A percentile compares a stretch with the other conserved stretches of the same genome.
Conservation (phyloP, 2,113 vertebrate species). For the Zosterops japonicus region DNA sequence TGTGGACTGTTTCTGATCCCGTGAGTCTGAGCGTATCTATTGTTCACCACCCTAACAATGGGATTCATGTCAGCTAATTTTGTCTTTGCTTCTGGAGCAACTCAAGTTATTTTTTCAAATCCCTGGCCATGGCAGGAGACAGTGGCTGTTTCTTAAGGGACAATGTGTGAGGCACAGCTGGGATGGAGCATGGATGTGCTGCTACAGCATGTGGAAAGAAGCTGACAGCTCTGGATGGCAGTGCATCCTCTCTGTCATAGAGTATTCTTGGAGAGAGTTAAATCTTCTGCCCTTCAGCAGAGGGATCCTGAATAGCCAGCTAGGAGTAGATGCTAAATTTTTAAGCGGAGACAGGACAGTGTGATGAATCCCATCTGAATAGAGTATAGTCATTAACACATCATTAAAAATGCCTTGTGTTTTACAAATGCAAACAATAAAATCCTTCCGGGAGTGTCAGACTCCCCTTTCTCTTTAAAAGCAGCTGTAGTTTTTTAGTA, state of each 20-base stretch:
- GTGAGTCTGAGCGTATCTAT: background rate
- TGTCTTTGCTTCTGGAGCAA: background rate
- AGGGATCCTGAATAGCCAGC: background rate
- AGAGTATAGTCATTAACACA: conserved; percentile 46
- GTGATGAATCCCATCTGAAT: conserved; percentile 34
- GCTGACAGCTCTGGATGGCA: background rate
- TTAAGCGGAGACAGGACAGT: conserved; percentile 3
- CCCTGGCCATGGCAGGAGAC: background rate
- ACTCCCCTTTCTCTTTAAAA: conserved; percentile 36
- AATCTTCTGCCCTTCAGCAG: background rate
- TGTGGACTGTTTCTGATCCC: background rate
- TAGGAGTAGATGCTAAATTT: background rate
- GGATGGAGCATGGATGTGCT: background rate
- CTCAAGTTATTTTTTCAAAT: background rate
- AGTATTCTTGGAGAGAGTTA: background rate
- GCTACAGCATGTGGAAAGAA: background rate
- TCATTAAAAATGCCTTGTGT: conserved; percentile 23
- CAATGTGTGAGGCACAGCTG: background rate
- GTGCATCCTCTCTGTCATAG: background rate
- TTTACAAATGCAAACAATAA: conserved; percentile 46
- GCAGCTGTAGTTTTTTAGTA: background rate
- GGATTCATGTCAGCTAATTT: background rate
- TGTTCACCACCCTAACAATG: background rate
- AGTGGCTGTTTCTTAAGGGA: background rate
- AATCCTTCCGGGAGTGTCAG: background rate